Conservation (phyloP, 2,113 vertebrate species). For the Rhea americana region DNA sequence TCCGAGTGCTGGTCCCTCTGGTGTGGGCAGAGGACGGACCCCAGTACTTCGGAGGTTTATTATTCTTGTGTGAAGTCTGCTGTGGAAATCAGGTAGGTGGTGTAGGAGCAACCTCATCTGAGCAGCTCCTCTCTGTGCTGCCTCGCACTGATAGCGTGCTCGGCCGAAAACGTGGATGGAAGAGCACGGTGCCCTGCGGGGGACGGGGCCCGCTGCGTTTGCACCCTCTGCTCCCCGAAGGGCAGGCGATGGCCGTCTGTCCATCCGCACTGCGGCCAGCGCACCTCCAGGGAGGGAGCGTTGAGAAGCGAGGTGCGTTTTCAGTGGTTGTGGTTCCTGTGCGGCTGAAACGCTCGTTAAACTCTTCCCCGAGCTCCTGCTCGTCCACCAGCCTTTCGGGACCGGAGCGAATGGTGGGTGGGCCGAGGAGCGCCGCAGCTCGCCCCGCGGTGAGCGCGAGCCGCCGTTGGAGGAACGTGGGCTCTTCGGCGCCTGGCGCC, state of each 20-base stretch:
- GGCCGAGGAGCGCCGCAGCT: no score
- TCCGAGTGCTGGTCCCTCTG: background rate
- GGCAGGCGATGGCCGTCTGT: background rate
- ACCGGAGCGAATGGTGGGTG: no score
- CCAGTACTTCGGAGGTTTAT: background rate
- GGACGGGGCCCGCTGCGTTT: no score
- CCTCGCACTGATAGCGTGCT: no score
- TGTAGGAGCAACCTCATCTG: background rate
- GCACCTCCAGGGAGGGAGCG: background rate
- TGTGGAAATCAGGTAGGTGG: background rate
- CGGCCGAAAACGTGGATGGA: no score
- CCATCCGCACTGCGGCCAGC: no score
- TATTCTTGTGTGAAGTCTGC: background rate
- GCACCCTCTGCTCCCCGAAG: background rate
- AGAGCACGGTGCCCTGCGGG: no score
- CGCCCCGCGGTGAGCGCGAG: no score
- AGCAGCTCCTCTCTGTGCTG: background rate
- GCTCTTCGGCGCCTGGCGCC: no score
- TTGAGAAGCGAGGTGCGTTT: background rate
- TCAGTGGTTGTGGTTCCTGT: background rate
- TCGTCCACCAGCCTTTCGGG: background rate
- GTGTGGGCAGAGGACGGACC: background rate
- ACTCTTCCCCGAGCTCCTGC: background rate
- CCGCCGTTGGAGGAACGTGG: no score
- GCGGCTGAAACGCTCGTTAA: background rate